A percentile compares a stretch with the other conserved stretches of the same genome.
Evolutionary conservation across 2,888 invertebrate species (phyloP).

Genomic region (Xestobium rufovillosum): DNA sequence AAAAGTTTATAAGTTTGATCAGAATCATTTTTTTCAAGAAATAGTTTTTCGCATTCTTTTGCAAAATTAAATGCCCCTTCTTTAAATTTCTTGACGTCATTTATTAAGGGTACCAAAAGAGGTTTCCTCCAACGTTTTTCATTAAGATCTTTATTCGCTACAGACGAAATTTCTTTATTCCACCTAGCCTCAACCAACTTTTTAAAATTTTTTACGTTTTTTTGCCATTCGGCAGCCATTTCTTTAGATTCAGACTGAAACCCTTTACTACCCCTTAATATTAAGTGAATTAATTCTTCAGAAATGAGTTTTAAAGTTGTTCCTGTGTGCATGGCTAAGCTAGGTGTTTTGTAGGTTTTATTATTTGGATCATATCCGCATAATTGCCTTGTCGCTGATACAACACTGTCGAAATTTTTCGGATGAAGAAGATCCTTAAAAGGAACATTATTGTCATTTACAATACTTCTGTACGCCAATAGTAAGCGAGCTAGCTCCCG

Average conservation of each 20-base stretch:
- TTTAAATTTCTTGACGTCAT: conserved; percentile 22
- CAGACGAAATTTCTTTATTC: conserved; percentile 25
- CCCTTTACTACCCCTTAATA: background rate
- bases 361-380: conserved; percentile 5
- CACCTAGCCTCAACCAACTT: conserved; percentile 22
- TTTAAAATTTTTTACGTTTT: conserved; percentile 1
- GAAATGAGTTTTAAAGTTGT: conserved; percentile 12
- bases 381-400: conserved; percentile 16
- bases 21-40: conserved; percentile 12
- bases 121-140: conserved; percentile 24
- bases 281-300: conserved; percentile 1
- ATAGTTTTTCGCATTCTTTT: conserved; percentile 15
- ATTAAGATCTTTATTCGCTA: conserved; percentile 25
- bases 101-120: conserved; percentile 20
- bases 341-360: conserved; percentile 19
- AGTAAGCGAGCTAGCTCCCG: conserved; percentile 16
- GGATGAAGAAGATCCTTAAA: conserved; percentile 9
- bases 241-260: background rate
- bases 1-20: conserved; percentile 20
- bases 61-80: conserved; percentile 16
- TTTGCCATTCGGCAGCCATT: background rate
- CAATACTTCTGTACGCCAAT: conserved; percentile 10
- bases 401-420: conserved; percentile 12
- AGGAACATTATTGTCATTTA: conserved; percentile 5
- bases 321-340: conserved; percentile 18